These are phyloP conservation scores for Eupithecia abbreviata DNA, from an alignment of 2,888 invertebrate genomes.

Conservation along the genomic window DNA sequence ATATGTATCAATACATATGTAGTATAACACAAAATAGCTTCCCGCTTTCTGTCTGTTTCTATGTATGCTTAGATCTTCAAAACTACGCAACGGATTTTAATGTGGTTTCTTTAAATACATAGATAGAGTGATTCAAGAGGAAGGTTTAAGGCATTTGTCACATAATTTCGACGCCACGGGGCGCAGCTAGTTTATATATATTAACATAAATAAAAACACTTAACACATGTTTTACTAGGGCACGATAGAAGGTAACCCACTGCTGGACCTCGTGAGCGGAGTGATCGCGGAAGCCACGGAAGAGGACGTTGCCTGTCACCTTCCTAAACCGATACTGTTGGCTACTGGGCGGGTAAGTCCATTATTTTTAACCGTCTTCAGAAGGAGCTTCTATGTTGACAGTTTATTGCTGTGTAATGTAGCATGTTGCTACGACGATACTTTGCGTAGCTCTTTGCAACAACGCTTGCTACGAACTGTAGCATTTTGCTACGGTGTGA, in stretches of 20 bases:
- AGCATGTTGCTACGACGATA: background rate
- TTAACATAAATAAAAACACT: background rate
- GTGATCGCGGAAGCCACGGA: constrained; percentile 84
- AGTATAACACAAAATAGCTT: no score
- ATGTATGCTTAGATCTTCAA: no score
- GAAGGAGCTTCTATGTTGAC: background rate
- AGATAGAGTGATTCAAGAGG: no score
- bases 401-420: background rate
- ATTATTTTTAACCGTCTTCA: no score
- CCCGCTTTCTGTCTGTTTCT: no score
- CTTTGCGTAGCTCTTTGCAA: background rate
- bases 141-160: no score
- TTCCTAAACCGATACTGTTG: constrained; percentile 92
- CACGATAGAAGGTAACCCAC: constrained; percentile 84
- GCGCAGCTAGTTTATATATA: no score
- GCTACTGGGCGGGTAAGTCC: constrained; percentile 88
- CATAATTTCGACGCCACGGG: no score
- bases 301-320: constrained; percentile 87
- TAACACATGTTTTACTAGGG: constrained; percentile 75
- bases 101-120: no score
- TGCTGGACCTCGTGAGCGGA: constrained; percentile 88
- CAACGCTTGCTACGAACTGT: background rate
- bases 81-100: no score
- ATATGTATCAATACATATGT: no score
- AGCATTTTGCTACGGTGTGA: background rate